Evolutionary conservation across 2,888 invertebrate species (phyloP), one percentile per base, ranked within the genome.

Genomic region (Pyrocoelia pectoralis): DNA sequence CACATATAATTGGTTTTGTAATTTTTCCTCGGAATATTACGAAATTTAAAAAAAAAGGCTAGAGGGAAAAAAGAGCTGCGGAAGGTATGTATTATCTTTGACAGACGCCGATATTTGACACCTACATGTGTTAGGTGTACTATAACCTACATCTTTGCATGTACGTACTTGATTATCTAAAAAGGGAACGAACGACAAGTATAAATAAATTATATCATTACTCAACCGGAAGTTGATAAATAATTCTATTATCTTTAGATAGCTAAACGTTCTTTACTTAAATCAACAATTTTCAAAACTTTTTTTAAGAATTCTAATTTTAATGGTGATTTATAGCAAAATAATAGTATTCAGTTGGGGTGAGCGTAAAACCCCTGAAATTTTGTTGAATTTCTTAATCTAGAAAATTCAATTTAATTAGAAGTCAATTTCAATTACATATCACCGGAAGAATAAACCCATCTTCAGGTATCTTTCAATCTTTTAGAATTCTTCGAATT

Each of bases 71-170:
- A 15, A 15, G 12, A 19, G 13, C 38, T 55, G 41, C 57, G 57
- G 64, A 59, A 60, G 64, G 59, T 63, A 58, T 61, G 65, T 24
- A 50, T 57, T 65, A 64, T 68, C 66, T 60, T 41, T 58, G 51
- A 55, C 61, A 65, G 69, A 61, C 68, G 61, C 60, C 66, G 70
- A 57, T 54, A 70, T 56, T 43, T 53, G 70, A 70, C 61, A 67
- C 69, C 62, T 68, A 64, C 69, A 69, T 69, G 63, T 70, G 70
- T 68, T 65, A 61, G 61, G 70, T 68, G 70, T 70, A 64, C 29
- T 52, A 54, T 70, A 68, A 54, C 68, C 29, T 52, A 54, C 69
- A 68, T 51, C 68, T 14, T 52, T 17, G 17, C 54, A 55, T 15
- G 28, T 41, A 24, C 6, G 50, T 33, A 33, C 50, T 19, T 51